phyloP scores from a whole-genome alignment of 2,113 vertebrate species.

The Uropsilus gracilis region DNA sequence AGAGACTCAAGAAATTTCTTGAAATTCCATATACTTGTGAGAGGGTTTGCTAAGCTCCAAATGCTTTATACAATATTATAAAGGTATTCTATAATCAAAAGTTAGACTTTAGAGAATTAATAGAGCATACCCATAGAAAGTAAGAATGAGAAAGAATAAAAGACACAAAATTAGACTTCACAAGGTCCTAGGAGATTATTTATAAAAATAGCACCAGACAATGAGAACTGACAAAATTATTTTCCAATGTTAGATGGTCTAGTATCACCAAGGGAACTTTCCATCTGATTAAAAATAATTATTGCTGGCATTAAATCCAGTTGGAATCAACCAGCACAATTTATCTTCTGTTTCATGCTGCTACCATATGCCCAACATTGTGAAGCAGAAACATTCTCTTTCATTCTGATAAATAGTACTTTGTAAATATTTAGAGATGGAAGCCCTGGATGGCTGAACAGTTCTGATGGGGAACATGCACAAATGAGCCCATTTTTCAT shows the following conservation, averaged over 20 bases:
- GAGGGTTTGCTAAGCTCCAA: conserved; percentile 32
- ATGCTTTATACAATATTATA: conserved; percentile 75
- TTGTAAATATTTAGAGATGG: conserved; percentile 88
- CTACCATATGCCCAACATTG: conserved; percentile 82
- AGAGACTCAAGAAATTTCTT: background rate
- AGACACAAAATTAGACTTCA: conserved; percentile 43
- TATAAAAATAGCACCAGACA: conserved; percentile 70
- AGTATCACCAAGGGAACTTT: conserved; percentile 84
- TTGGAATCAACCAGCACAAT: conserved; percentile 78
- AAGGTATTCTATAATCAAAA: conserved; percentile 74
- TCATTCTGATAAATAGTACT: conserved; percentile 82
- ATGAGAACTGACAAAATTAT: conserved; percentile 42
- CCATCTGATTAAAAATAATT: conserved; percentile 89
- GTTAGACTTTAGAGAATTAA: conserved; percentile 71
- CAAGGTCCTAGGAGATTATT: conserved; percentile 59
- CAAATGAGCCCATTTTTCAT: conserved; percentile 49
- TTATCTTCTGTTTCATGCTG: conserved; percentile 75
- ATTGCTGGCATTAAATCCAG: conserved; percentile 85
- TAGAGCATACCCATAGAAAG: conserved; percentile 38
- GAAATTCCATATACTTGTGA: background rate
- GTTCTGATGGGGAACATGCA: conserved; percentile 74
- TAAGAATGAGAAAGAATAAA: background rate
- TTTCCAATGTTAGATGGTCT: conserved; percentile 66
- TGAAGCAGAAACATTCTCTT: conserved; percentile 82
- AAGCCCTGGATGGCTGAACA: conserved; percentile 78